Percentiles rank a stretch among this genome's conserved stretches.
These are phyloP conservation scores for Murina feae DNA, from an alignment of 2,113 vertebrate species.

Conservation along the genomic window DNA sequence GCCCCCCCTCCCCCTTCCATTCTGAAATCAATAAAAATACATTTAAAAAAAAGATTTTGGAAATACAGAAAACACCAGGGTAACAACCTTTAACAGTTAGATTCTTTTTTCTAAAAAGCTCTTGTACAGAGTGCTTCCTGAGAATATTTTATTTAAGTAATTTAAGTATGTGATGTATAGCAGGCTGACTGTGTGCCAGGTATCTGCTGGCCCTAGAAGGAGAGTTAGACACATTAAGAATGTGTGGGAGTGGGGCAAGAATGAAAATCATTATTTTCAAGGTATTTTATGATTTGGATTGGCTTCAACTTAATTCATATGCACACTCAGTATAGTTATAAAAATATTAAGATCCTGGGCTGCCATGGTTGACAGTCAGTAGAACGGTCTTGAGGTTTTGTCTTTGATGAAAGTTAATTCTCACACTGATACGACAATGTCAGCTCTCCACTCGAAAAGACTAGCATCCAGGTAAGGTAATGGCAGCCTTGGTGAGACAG, in stretches of 20 bases:
- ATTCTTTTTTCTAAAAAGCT: not conserved
- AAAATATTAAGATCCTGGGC: not conserved
- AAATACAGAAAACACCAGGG: not conserved
- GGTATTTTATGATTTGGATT: not conserved
- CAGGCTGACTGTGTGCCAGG: not conserved
- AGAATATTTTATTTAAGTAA: not conserved
- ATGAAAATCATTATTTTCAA: not conserved
- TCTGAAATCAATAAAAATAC: too few species aligned
- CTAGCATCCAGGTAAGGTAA: too few species aligned
- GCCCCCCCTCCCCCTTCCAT: too few species aligned
- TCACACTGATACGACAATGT: not conserved
- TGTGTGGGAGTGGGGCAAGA: not conserved
- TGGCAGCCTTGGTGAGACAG: not conserved
- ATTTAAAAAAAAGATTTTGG: not conserved
- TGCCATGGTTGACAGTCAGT: not conserved
- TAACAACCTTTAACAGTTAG: not conserved
- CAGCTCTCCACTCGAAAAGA: not conserved
- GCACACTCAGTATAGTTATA: fast-evolving
- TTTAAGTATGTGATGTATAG: fast-evolving
- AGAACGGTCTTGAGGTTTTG: not conserved
- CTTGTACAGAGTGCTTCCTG: not conserved
- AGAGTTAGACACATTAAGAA: not conserved
- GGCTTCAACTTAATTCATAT: not conserved
- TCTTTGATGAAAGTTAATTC: not conserved
- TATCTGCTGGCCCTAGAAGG: not conserved